phyloP scores from a whole-genome alignment of 2,113 vertebrate species.

The Suncus etruscus region DNA sequence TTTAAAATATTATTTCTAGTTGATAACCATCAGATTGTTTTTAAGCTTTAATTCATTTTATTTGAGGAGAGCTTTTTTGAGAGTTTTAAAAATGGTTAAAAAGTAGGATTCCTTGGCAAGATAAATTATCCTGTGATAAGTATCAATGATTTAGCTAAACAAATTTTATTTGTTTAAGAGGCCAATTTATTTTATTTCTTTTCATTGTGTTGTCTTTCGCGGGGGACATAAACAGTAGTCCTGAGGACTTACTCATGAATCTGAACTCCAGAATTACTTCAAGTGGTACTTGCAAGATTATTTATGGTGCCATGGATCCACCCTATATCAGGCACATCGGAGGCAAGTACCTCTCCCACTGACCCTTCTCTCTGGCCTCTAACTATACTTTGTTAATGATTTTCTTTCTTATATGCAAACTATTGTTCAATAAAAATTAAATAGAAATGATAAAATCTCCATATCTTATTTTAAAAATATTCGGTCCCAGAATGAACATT shows the following conservation, averaged over 20 bases:
- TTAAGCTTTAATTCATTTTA: not conserved
- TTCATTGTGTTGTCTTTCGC: too few species aligned
- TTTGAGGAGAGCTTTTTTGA: too few species aligned
- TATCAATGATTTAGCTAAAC: not conserved
- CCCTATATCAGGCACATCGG: too few species aligned
- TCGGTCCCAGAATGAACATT: not conserved
- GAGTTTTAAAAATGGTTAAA: not conserved
- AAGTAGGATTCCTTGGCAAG: not conserved
- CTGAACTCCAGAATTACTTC: too few species aligned
- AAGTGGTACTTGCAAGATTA: too few species aligned
- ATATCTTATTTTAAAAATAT: not conserved
- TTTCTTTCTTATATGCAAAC: not conserved
- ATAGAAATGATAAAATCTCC: not conserved
- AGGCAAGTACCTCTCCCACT: too few species aligned
- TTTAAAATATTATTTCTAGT: slow-evolving; percentile 40
- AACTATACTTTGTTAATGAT: not conserved
- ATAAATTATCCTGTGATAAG: not conserved
- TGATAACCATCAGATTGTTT: not conserved
- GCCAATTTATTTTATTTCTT: too few species aligned
- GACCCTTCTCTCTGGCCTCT: too few species aligned
- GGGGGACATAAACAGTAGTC: too few species aligned
- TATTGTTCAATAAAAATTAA: not conserved
- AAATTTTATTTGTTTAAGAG: not conserved
- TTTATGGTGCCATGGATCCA: too few species aligned
- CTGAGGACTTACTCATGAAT: too few species aligned